Conservation (phyloP, 2,888 invertebrate species). For the Heliconius hortense region DNA sequence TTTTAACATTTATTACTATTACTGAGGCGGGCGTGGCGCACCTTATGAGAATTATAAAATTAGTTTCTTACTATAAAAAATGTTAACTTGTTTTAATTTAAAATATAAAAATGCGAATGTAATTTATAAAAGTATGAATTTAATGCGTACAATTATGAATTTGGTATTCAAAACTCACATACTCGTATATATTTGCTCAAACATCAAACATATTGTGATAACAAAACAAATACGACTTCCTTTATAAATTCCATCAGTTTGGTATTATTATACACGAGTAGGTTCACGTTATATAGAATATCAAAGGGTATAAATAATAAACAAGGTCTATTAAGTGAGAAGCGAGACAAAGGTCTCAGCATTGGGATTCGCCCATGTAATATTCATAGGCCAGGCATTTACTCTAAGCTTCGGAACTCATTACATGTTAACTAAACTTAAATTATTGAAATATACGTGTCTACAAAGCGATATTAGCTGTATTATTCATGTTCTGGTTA, state of each 20-base stretch:
- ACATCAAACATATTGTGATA: background rate
- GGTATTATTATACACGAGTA: background rate
- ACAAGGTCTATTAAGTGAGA: constrained; percentile 1
- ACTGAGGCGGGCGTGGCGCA: too few species aligned
- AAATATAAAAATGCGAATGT: background rate
- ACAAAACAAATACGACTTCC: background rate
- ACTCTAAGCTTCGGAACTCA: constrained; percentile 13
- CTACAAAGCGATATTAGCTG: background rate
- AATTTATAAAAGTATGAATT: background rate
- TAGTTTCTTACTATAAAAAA: too few species aligned
- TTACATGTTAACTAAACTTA: constrained; percentile 12
- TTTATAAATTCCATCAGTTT: background rate
- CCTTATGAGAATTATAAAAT: too few species aligned
- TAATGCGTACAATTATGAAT: too few species aligned
- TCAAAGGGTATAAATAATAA: constrained; percentile 12
- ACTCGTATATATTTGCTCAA: background rate
- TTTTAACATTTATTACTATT: too few species aligned
- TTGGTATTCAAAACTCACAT: too few species aligned
- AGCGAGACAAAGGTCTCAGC: constrained; percentile 19
- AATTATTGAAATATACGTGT: constrained; percentile 8
- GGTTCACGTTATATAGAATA: constrained; percentile 1
- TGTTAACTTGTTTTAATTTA: too few species aligned
- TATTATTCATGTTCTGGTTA: background rate
- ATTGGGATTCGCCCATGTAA: constrained; percentile 5
- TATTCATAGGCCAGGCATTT: constrained; percentile 24